Evolutionary conservation across 23 tunicate species (phyloP).

Genomic region (Corella eumyota): DNA sequence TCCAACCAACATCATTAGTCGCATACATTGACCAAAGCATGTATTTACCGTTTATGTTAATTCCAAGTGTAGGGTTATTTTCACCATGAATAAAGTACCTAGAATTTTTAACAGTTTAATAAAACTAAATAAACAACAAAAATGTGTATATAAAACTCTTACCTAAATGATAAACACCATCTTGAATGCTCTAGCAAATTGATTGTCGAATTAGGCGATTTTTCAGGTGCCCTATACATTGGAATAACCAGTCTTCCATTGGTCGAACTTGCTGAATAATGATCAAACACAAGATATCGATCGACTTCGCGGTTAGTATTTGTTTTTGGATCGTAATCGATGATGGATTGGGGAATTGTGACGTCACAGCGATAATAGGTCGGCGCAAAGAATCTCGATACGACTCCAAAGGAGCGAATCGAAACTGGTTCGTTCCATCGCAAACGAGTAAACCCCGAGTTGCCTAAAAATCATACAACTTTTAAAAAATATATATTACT

Average conservation of each 20-base stretch:
- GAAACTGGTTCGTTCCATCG: constrained; percentile 47
- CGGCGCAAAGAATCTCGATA: constrained; percentile 26
- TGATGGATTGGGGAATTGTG: constrained; percentile 37
- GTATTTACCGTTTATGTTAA: constrained; percentile 14
- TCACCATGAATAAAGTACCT: constrained; percentile 34
- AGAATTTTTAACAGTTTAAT: constrained; percentile 1
- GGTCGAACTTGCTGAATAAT: too few relatives aligned
- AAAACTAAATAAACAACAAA: constrained; percentile 6
- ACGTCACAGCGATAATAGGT: constrained; percentile 48
- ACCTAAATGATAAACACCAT: constrained; percentile 69
- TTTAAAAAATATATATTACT: too few relatives aligned
- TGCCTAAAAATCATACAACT: constrained; percentile 17
- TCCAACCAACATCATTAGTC: constrained; percentile 28
- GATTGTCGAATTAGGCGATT: too few relatives aligned
- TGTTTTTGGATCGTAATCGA: constrained; percentile 62
- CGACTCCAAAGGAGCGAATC: constrained; percentile 21
- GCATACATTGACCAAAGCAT: constrained; percentile 28
- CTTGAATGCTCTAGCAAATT: too few relatives aligned
- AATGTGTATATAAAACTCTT: neutral
- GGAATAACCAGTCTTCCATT: too few relatives aligned
- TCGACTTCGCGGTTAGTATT: too few relatives aligned
- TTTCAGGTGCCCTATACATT: too few relatives aligned
- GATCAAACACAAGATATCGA: too few relatives aligned
- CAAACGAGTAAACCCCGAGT: constrained; percentile 19
- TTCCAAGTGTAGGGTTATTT: constrained; percentile 3